A percentile compares a stretch with the other conserved stretches of the same genome.
These are phyloP conservation scores for Prunella strophiata DNA, from an alignment of 2,797 vertebrate species.

Conservation along the genomic window DNA sequence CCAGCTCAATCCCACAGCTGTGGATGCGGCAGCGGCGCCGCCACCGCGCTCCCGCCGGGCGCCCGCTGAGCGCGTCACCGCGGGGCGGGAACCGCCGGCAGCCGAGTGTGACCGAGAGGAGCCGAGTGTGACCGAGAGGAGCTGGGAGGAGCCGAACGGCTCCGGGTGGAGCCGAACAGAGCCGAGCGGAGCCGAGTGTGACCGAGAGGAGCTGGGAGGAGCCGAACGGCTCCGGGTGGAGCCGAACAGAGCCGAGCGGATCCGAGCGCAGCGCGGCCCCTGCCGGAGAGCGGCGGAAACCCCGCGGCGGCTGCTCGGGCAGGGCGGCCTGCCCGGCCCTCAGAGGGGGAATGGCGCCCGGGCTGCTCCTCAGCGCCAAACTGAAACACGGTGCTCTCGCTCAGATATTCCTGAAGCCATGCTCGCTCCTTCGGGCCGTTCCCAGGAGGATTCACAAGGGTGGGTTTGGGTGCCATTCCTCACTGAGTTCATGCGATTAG, in stretches of 20 bases:
- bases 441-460: too few relatives aligned
- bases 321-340: accelerated
- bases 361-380: accelerated
- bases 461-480: accelerated
- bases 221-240: background rate
- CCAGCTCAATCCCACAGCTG: too few relatives aligned
- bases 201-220: background rate
- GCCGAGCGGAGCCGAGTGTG: background rate
- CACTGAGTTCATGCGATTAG: accelerated
- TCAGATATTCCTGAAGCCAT: accelerated
- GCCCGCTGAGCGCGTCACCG: background rate
- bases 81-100: background rate
- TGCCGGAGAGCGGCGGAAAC: background rate
- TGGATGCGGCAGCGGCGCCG: accelerated
- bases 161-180: background rate
- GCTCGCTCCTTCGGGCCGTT: background rate
- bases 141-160: background rate
- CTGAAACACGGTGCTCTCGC: accelerated
- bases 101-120: background rate
- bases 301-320: accelerated
- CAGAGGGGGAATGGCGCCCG: accelerated
- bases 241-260: background rate
- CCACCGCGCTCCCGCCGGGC: background rate
- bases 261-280: background rate
- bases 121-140: too few relatives aligned